Evolutionary conservation across 2,888 invertebrate genomes (phyloP), one percentile per base, ranked within the genome.

Genomic region (Drosophila atripex): DNA sequence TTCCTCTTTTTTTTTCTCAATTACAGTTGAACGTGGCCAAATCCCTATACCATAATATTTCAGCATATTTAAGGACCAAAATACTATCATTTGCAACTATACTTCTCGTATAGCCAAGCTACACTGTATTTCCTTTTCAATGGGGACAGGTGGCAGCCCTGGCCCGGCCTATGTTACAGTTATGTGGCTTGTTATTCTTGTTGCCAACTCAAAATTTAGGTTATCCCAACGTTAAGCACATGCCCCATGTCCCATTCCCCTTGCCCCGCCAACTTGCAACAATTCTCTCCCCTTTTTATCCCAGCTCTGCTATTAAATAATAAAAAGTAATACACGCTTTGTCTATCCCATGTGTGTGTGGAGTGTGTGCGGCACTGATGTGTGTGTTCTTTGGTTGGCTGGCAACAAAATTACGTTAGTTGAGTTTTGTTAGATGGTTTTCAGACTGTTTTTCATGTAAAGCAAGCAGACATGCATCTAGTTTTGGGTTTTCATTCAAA

Each of bases 201-300:
- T 73, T 76, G 68, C 59, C 71, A 64, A 52, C 35, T 53, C 32
- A 46, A 50, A 68, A 68, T 68, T 70, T 68, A 68, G 66, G 66
- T 68, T 68, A 68, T 68, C 59, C 60, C 66, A 61, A 61, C 56
- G 53, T 55, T 35, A 38, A 39, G 61, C 16, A 39, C 59, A 30
- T 50, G 28, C 50, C 38, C 25, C 50, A 18, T 28, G 28, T 3
- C 28, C 9, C 28, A 28, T 28, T 8, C 28, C 28, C 0, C 28
- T 3, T 28, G 28, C 28, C 2, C 32, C 32, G n/a, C 32, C 32
- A 12, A 32, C 32, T 32, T 32, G n/a, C 32, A 21, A 46, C 18
- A 46, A 23, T 3, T 25, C 3, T 9, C 12, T 11, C 21, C 14
- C 21, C 25, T 28, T 14, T 16, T 23, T 30, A 43, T 30, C n/a